Percentiles rank a stretch among this genome's conserved stretches.
Conservation (phyloP, 2,888 invertebrate genomes). For the Phengaris arion region DNA sequence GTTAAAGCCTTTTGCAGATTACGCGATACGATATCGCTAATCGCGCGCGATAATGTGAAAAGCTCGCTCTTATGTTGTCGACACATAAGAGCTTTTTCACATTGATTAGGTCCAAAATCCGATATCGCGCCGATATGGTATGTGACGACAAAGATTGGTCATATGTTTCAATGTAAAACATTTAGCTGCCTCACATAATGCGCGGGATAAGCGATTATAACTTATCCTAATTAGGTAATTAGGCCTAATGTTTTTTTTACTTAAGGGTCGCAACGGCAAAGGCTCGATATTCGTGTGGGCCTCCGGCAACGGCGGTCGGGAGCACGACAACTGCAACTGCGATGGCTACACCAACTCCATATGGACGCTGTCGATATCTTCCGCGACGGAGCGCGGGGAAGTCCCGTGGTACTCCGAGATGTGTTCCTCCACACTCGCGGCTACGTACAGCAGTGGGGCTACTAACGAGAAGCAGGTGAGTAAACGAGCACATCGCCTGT, state of each 20-base stretch:
- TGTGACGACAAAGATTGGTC: too few species aligned
- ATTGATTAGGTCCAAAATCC: too few species aligned
- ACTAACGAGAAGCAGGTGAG: slow-evolving; percentile 90
- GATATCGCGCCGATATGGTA: too few species aligned
- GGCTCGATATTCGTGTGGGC: slow-evolving; percentile 99
- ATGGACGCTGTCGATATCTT: slow-evolving; percentile 98
- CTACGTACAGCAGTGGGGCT: slow-evolving; percentile 98
- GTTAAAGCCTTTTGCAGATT: too few species aligned
- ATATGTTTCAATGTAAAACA: too few species aligned
- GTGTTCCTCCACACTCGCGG: slow-evolving; percentile 98
- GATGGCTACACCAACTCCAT: slow-evolving; percentile 99
- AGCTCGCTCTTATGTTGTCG: too few species aligned
- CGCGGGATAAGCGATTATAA: too few species aligned
- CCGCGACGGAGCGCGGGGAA: slow-evolving; percentile 93
- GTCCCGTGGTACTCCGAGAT: slow-evolving; percentile 99
- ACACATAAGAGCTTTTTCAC: too few species aligned
- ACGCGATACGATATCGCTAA: too few species aligned
- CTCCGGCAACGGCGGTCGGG: slow-evolving; percentile 97
- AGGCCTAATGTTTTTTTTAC: slow-evolving; percentile 38
- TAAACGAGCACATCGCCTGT: not conserved
- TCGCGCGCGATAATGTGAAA: too few species aligned
- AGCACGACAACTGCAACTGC: slow-evolving; percentile 98
- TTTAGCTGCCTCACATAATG: too few species aligned
- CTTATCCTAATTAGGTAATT: not conserved
- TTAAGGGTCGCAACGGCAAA: slow-evolving; percentile 92